These are phyloP conservation scores for Acipenser oxyrinchus DNA, from an alignment of 2,797 vertebrate species.

Conservation along the genomic window DNA sequence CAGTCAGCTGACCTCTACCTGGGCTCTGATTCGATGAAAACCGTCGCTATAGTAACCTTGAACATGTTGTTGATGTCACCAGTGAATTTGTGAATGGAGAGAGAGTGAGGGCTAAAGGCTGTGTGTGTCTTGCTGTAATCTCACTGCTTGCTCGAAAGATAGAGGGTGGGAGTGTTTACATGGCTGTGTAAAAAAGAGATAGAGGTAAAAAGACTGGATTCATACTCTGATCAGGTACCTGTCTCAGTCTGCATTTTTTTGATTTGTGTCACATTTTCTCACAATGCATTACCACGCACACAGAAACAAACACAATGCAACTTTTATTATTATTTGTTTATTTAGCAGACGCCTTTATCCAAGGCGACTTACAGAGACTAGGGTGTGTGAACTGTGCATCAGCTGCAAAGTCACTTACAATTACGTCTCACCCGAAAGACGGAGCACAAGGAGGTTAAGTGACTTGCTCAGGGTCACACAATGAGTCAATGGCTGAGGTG, in stretches of 20 bases:
- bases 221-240: neutral
- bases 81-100: conserved; percentile 41
- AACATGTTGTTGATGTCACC: conserved; percentile 38
- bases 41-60: conserved; percentile 41
- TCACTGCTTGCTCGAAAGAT: neutral
- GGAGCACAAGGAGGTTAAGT: no score
- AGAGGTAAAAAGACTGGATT: neutral
- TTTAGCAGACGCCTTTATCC: no score
- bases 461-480: no score
- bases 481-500: no score
- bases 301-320: neutral
- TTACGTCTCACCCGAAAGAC: no score
- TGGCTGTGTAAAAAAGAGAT: neutral
- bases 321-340: no score
- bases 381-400: no score
- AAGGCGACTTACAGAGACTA: no score
- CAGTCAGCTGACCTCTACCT: conserved; percentile 24
- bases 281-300: neutral
- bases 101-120: conserved; percentile 6
- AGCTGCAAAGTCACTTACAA: no score
- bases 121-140: neutral
- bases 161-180: neutral
- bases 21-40: conserved; percentile 27
- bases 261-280: no score
- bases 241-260: no score